These are phyloP conservation scores for Drosophila vallismaia DNA, from an alignment of 2,888 invertebrate genomes.

Conservation along the genomic window DNA sequence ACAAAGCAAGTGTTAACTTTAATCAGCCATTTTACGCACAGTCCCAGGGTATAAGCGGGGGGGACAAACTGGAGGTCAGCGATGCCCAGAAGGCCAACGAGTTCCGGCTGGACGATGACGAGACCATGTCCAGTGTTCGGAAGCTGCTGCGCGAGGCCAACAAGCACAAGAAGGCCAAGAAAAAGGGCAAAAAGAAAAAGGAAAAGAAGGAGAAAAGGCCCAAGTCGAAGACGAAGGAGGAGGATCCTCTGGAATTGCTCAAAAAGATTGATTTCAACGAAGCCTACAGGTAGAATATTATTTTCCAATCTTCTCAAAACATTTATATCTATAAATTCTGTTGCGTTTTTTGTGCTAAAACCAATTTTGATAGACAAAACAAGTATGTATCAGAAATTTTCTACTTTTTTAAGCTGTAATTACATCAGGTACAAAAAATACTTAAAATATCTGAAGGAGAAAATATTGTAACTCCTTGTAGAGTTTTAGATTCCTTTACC, in stretches of 20 bases:
- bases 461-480: background rate
- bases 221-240: slow-evolving; percentile 44
- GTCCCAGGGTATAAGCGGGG: slow-evolving; percentile 52
- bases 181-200: slow-evolving; percentile 85
- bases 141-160: slow-evolving; percentile 93
- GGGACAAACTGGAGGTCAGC: slow-evolving; percentile 67
- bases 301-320: background rate
- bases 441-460: too few relatives aligned
- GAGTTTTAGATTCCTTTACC: background rate
- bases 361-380: slow-evolving; percentile 30
- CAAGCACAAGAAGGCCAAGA: slow-evolving; percentile 87
- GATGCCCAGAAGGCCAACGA: slow-evolving; percentile 58
- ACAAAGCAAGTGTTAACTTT: slow-evolving; percentile 84
- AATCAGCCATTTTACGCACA: slow-evolving; percentile 87
- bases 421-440: background rate
- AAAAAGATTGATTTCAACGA: slow-evolving; percentile 88
- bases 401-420: background rate
- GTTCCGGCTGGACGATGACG: slow-evolving; percentile 87
- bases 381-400: slow-evolving; percentile 37
- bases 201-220: slow-evolving; percentile 81
- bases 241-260: slow-evolving; percentile 85
- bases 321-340: background rate
- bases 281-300: slow-evolving; percentile 86
- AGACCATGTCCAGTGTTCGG: slow-evolving; percentile 94
- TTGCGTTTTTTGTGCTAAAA: slow-evolving; percentile 8